phyloP scores from a whole-genome alignment of 2,113 vertebrate genomes.

The Hemiprocne comata region DNA sequence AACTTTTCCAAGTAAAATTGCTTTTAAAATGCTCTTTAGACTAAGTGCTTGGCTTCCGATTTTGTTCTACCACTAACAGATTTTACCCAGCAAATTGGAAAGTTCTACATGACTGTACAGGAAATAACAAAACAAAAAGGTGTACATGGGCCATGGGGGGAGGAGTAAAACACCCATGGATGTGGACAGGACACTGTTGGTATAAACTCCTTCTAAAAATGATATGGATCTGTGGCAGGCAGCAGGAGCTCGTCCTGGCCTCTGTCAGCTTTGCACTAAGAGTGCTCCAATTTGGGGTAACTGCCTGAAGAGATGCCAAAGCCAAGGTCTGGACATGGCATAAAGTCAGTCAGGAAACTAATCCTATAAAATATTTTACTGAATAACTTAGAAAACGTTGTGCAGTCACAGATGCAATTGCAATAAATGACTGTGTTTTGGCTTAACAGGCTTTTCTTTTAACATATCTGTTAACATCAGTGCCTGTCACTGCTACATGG shows the following conservation, averaged over 20 bases:
- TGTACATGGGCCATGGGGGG: fast-evolving
- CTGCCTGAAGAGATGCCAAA: not conserved
- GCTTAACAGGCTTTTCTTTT: not conserved
- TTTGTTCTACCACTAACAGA: not conserved
- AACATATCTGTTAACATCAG: not conserved
- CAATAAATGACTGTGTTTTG: not conserved
- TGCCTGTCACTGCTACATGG: not conserved
- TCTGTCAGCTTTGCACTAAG: not conserved
- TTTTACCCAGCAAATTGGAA: not conserved
- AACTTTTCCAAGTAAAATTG: not conserved
- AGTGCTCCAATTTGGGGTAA: not conserved
- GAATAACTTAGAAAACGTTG: not conserved
- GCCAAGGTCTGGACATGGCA: not conserved
- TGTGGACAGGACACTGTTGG: not conserved
- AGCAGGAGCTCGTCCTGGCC: not conserved
- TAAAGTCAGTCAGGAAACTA: not conserved
- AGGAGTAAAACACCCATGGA: not conserved
- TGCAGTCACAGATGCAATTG: not conserved
- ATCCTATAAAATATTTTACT: not conserved
- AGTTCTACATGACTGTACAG: not conserved
- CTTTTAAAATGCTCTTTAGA: not conserved
- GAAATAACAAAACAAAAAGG: not conserved
- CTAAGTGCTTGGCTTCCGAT: not conserved
- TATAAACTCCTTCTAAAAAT: not conserved
- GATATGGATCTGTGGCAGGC: not conserved